Evolutionary conservation across 2,113 vertebrate species (phyloP).

Genomic region (Tetrax tetrax): DNA sequence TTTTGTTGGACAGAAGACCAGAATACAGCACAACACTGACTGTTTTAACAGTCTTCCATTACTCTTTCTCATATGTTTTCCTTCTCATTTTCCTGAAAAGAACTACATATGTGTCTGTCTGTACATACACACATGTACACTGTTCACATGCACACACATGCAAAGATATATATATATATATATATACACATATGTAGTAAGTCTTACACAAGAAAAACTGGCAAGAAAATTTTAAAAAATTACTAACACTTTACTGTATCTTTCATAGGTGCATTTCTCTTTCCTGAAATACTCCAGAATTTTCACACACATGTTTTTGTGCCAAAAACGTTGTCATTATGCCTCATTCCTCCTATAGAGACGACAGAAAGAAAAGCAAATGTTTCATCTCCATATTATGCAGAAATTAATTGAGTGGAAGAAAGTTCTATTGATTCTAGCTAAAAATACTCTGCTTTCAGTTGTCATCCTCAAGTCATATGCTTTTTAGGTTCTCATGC

Average conservation of each 20-base stretch:
- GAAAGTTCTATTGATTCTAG: constrained; percentile 23
- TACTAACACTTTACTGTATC: background rate
- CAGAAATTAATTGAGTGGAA: constrained; percentile 60
- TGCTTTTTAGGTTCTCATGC: constrained; percentile 29
- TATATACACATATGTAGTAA: background rate
- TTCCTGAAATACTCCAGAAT: background rate
- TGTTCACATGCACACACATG: no score
- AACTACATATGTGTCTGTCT: background rate
- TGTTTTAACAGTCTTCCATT: background rate
- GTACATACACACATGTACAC: background rate
- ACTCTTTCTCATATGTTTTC: background rate
- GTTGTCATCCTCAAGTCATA: constrained; percentile 39
- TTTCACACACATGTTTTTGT: background rate
- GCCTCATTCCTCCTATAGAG: background rate
- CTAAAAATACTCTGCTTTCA: constrained; percentile 20
- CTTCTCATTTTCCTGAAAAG: background rate
- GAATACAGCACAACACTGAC: background rate
- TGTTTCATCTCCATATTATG: background rate
- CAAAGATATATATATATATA: background rate
- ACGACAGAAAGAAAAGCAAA: constrained; percentile 16
- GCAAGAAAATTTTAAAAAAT: background rate
- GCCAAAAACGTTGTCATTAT: background rate
- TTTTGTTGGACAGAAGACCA: background rate
- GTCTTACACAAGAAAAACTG: background rate
- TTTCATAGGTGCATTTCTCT: background rate